Conservation (phyloP, 2,113 vertebrate genomes). For the Gorsachius goisagi region DNA sequence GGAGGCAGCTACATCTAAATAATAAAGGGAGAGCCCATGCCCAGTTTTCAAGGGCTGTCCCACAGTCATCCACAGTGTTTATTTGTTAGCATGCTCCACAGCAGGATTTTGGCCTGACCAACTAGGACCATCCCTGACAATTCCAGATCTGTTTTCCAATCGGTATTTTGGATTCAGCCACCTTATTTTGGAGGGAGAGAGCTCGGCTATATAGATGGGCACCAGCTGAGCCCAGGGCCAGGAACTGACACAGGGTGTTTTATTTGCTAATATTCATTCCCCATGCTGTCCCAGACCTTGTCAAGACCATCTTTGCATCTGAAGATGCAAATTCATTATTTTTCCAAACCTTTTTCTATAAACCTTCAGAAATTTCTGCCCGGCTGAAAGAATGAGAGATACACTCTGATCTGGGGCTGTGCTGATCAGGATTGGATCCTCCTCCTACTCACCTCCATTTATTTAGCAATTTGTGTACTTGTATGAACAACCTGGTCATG, state of each 20-base stretch:
- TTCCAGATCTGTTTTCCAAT: not conserved
- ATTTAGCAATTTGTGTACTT: not conserved
- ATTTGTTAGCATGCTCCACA: not conserved
- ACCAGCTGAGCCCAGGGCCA: not conserved
- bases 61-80: not conserved
- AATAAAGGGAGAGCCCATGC: not conserved
- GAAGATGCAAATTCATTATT: not conserved
- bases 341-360: not conserved
- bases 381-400: not conserved
- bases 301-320: not conserved
- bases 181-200: not conserved
- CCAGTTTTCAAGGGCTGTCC: not conserved
- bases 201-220: no score
- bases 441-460: not conserved
- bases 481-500: not conserved
- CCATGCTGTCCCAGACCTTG: not conserved
- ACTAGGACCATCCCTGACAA: not conserved
- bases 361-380: not conserved
- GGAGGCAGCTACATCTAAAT: not conserved
- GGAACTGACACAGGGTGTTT: not conserved
- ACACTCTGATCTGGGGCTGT: not conserved
- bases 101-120: accelerated
- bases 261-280: not conserved
- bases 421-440: not conserved
- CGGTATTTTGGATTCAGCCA: not conserved